A percentile compares a stretch with the other conserved stretches of the same genome.
Conservation (phyloP, 2,888 invertebrate genomes). For the Sepiola atlantica region DNA sequence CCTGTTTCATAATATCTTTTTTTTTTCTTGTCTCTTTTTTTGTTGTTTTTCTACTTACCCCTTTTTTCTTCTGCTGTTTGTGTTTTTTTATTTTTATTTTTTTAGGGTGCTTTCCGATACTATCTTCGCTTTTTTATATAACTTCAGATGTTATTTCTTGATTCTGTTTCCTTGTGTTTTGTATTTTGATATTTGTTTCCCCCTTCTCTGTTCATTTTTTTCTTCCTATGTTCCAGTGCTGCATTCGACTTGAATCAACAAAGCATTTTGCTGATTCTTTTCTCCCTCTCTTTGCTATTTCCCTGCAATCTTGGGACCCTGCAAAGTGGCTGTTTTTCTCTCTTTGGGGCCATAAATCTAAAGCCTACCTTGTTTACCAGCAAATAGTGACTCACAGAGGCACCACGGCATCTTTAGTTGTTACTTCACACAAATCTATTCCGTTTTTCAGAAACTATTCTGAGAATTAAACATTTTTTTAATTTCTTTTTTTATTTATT, state of each 20-base stretch:
- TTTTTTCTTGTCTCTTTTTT: background rate
- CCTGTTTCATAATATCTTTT: background rate
- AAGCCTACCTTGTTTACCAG: slow-evolving; percentile 32
- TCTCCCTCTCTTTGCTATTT: background rate
- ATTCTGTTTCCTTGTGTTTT: background rate
- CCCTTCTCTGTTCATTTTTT: background rate
- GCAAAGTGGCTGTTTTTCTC: slow-evolving; percentile 32
- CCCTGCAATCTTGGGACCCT: slow-evolving; percentile 8
- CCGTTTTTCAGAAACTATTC: background rate
- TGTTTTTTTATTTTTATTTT: background rate
- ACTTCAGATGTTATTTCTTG: background rate
- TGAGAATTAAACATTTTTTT: background rate
- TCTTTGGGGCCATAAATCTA: background rate
- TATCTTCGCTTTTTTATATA: background rate
- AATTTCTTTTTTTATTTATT: background rate
- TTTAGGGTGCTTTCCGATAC: background rate
- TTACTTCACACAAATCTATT: slow-evolving; percentile 11
- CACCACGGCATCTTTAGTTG: background rate
- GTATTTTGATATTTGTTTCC: background rate
- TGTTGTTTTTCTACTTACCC: background rate
- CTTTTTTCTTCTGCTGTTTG: background rate
- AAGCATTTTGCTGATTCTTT: background rate
- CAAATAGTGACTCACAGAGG: slow-evolving; percentile 21
- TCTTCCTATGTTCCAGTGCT: background rate
- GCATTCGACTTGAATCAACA: background rate